Evolutionary conservation across 2,113 vertebrate genomes (phyloP), one percentile per base, ranked within the genome.

Genomic region (Sarotherodon lohbergeri): DNA sequence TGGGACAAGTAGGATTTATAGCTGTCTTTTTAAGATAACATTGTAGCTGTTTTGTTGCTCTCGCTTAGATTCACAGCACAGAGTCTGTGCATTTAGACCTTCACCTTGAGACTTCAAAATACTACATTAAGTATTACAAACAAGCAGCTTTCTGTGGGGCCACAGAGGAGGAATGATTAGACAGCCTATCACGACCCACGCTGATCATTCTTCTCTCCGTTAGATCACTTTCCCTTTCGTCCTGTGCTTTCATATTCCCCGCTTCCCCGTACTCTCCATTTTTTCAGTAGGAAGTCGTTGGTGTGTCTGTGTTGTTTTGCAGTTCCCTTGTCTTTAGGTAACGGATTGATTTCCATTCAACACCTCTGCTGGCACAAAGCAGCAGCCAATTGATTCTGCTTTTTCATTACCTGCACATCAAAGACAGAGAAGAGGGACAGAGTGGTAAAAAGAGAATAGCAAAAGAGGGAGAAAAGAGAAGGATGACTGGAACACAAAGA

Each of bases 271-370:
- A 7, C 43, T n/a, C 22, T 9, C 17, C 12, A 6, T n/a, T 39
- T 24, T 24, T 24, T 19, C 52, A 43, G 19, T 17, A 86, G 7
- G 22, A 78, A 86, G 80, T 27, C 50, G 36, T 83, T 79, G 86
- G 81, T 82, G 71, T 89, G 43, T 82, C 80, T 4, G 36, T 87
- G 90, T 92, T 91, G 66, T 91, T 89, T 90, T 80, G 56, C 86
- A 81, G 84, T 22, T 61, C 88, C 88, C 63, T 89, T 90, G 85
- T 92, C 84, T 94, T 92, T 86, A 84, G 90, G 88, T 88, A 92
- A 86, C 52, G 0, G 29, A 94, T 95, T 92, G 94, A 95, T 95
- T 95, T 91, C 91, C 88, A 90, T 94, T 93, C 83, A 83, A 66
- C 85, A 82, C 84, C 89, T 86, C 85, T 12, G 56, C 84, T 79